Conservation (phyloP, 2,113 vertebrate genomes). For the Empidonax alnorum region DNA sequence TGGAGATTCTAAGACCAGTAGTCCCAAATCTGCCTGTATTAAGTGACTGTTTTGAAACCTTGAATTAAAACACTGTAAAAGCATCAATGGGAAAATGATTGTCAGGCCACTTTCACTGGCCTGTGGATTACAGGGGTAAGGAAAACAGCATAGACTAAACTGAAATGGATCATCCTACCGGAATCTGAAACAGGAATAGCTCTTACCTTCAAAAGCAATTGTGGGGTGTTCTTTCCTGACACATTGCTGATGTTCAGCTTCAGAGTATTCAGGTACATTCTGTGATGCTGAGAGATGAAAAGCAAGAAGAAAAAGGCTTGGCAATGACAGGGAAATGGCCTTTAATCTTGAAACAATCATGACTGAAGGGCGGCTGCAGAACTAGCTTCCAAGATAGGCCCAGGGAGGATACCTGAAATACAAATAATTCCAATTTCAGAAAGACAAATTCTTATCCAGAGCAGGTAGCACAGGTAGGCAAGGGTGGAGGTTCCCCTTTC, state of each 20-base stretch:
- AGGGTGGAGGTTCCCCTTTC: neutral
- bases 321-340: constrained; percentile 78
- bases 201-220: constrained; percentile 92
- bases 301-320: constrained; percentile 80
- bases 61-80: neutral
- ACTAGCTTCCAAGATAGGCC: constrained; percentile 82
- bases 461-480: neutral
- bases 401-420: constrained; percentile 80
- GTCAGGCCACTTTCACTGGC: neutral
- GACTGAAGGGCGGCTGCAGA: constrained; percentile 79
- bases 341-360: constrained; percentile 85
- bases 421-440: constrained; percentile 58
- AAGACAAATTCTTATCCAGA: neutral
- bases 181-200: neutral
- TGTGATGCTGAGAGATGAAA: constrained; percentile 77
- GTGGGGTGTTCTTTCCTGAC: constrained; percentile 88
- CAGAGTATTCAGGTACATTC: constrained; percentile 67
- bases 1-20: neutral
- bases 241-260: constrained; percentile 79
- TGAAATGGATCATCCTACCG: constrained; percentile 4
- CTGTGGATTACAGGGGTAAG: neutral
- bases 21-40: neutral
- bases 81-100: neutral
- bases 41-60: neutral
- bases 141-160: constrained; percentile 4